Percentiles rank a stretch among this genome's conserved stretches.
Evolutionary conservation across 1,140 invertebrate genomes (phyloP).

Genomic region (Mamestra configurata): DNA sequence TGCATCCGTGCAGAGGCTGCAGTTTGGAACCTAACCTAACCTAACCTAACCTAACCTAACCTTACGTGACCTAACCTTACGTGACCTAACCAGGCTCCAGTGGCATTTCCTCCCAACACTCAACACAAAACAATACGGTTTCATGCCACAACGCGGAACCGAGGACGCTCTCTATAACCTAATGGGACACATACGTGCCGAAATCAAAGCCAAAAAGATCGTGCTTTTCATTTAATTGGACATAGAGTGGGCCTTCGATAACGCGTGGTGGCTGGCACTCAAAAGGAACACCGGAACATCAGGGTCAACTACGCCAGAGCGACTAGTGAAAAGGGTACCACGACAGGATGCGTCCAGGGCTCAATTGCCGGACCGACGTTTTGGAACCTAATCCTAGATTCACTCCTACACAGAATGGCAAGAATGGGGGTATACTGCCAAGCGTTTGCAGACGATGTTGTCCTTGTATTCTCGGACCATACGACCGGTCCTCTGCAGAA

Average conservation of each 20-base stretch:
- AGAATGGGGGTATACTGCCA: background rate
- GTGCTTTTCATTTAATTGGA: conserved; percentile 49
- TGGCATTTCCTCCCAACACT: too few relatives aligned
- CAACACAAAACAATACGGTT: conserved; percentile 41
- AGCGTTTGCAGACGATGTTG: background rate
- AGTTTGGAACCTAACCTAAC: too few relatives aligned
- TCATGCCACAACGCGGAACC: too few relatives aligned
- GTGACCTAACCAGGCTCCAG: too few relatives aligned
- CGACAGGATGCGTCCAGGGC: conserved; percentile 55
- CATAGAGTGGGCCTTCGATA: conserved; percentile 53
- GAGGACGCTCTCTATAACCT: too few relatives aligned
- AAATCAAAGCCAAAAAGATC: conserved; percentile 17
- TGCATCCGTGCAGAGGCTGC: too few relatives aligned
- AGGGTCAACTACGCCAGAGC: conserved; percentile 48
- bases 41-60: too few relatives aligned
- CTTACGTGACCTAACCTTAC: too few relatives aligned
- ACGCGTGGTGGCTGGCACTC: conserved; percentile 53
- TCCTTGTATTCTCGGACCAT: background rate
- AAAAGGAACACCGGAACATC: conserved; percentile 35
- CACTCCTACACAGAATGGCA: background rate
- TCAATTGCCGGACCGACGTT: too few relatives aligned
- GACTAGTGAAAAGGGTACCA: conserved; percentile 37
- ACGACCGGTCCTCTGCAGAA: background rate
- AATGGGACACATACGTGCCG: conserved; percentile 33
- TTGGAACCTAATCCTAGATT: too few relatives aligned